Conservation (phyloP, 2,888 invertebrate species). For the Coleophora flavipennella region DNA sequence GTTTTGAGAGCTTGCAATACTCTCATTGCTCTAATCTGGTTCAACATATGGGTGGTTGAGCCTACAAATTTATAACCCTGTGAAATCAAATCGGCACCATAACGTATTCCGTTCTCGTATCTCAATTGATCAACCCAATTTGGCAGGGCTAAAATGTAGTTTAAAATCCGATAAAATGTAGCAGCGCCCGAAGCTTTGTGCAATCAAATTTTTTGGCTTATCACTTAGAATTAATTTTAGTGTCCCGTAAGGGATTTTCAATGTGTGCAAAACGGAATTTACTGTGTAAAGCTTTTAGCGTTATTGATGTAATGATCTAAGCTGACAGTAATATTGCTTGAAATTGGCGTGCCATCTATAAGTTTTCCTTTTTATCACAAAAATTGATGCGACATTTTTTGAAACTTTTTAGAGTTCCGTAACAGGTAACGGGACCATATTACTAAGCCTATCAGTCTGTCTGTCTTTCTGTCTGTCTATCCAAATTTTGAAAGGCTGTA, state of each 20-base stretch:
- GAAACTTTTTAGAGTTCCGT: no score
- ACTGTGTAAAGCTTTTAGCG: no score
- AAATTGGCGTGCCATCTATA: no score
- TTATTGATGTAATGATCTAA: no score
- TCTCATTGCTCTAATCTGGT: no score
- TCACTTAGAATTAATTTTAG: constrained; percentile 29
- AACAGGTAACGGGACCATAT: no score
- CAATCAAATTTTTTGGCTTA: constrained; percentile 34
- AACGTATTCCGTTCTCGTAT: constrained; percentile 33
- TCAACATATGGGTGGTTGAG: constrained; percentile 9
- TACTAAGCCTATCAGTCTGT: no score
- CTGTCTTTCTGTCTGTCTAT: no score
- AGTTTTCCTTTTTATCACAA: no score
- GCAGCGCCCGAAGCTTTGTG: constrained; percentile 13
- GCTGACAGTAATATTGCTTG: no score
- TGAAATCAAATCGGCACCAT: constrained; percentile 46
- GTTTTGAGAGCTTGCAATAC: neutral
- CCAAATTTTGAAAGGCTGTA: no score
- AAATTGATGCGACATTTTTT: no score
- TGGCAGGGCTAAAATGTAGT: constrained; percentile 39
- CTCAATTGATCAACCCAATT: constrained; percentile 34
- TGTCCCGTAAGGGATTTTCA: constrained; percentile 18
- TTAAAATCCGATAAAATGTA: constrained; percentile 42
- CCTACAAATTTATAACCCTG: constrained; percentile 45
- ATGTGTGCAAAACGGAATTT: constrained; percentile 1